phyloP scores from a whole-genome alignment of 2,113 vertebrate species.

The Sclerurus mexicanus region DNA sequence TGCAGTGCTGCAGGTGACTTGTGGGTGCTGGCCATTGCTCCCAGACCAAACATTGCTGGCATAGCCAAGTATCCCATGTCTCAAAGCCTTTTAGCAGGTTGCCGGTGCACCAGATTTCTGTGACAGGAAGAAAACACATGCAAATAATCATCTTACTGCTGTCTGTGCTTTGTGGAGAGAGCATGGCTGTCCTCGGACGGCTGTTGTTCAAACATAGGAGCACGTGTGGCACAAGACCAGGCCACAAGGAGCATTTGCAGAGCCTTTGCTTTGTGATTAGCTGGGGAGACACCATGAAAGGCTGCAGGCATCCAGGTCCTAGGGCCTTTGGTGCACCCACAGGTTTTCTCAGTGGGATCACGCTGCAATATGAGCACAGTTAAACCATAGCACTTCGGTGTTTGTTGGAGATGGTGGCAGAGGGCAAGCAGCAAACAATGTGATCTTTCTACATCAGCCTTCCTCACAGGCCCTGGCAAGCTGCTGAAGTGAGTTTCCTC shows the following conservation, averaged over 20 bases:
- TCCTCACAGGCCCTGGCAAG: not conserved
- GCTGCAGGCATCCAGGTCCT: no score
- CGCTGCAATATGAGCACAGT: fast-evolving
- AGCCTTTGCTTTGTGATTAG: not conserved
- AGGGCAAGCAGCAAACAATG: not conserved
- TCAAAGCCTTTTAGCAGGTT: not conserved
- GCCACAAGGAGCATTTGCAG: not conserved
- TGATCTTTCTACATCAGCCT: not conserved
- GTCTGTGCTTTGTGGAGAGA: not conserved
- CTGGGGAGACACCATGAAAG: not conserved
- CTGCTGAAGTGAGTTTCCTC: not conserved
- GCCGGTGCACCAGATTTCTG: not conserved
- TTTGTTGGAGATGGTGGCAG: not conserved
- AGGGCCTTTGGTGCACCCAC: not conserved
- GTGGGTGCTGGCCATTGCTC: not conserved
- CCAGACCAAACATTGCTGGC: not conserved
- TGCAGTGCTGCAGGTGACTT: not conserved
- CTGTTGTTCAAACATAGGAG: not conserved
- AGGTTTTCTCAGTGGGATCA: not conserved
- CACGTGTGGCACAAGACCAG: fast-evolving
- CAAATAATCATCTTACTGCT: not conserved
- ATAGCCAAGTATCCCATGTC: not conserved
- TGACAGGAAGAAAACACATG: not conserved
- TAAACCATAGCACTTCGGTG: not conserved
- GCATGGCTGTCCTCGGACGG: not conserved